Percentiles rank a stretch among this genome's conserved stretches.
phyloP scores from a whole-genome alignment of 35 echinoderm and acorn worm genomes.

The Ophioderma brevispina region DNA sequence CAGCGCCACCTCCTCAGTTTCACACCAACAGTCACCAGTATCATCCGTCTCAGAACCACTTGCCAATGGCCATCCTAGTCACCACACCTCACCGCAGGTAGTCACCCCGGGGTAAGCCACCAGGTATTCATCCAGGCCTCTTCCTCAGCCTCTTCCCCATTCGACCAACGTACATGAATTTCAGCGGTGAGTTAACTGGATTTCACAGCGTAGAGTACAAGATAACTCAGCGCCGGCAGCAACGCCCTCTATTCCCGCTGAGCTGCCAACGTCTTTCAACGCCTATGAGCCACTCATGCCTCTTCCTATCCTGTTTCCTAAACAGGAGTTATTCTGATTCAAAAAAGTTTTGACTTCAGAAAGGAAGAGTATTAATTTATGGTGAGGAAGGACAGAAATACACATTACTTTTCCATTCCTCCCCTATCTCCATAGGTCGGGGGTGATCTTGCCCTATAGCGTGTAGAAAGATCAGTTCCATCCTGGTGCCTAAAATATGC shows the following conservation, averaged over 20 bases:
- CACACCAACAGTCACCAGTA: not conserved
- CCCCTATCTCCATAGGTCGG: no score
- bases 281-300: not conserved
- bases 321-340: conserved; percentile 13
- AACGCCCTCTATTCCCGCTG: not conserved
- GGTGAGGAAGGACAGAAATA: not conserved
- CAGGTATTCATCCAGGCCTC: conserved; percentile 25
- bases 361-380: not conserved
- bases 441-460: no score
- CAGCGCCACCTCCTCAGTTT: not conserved
- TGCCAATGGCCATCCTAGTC: conserved; percentile 21
- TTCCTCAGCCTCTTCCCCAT: not conserved
- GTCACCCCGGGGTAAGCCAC: conserved; percentile 27
- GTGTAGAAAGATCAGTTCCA: not conserved
- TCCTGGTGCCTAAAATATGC: no score
- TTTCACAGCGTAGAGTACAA: not conserved
- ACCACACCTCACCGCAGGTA: not conserved
- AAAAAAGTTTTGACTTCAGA: not conserved
- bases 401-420: not conserved
- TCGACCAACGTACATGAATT: no score
- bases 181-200: not conserved
- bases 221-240: not conserved
- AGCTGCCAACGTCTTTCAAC: not conserved
- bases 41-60: conserved; percentile 18
- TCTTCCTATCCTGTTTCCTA: conserved; percentile 21